Conservation (phyloP, 1,140 invertebrate species). For the Nylanderia fulva region DNA sequence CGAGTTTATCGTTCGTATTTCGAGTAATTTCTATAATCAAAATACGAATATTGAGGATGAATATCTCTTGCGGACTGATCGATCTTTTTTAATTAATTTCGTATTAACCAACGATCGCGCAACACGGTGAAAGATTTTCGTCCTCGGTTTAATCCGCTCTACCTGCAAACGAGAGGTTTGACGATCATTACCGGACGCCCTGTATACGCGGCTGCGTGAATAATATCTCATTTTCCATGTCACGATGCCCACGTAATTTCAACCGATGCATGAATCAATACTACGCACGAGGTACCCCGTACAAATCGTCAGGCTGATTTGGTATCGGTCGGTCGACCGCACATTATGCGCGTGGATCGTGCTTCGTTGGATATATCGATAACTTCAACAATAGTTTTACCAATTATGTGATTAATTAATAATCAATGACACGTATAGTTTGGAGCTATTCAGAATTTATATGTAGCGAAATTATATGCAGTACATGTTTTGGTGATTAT, state of each 20-base stretch:
- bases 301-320: slow-evolving; percentile 23
- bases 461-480: background rate
- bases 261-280: slow-evolving; percentile 44
- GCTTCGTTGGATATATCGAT: background rate
- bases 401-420: slow-evolving; percentile 47
- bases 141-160: too few species aligned
- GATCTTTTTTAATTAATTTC: too few species aligned
- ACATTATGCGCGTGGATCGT: background rate
- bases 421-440: background rate
- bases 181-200: too few species aligned
- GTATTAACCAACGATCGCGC: too few species aligned
- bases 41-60: background rate
- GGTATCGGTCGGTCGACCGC: background rate
- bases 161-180: too few species aligned
- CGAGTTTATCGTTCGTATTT: background rate
- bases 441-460: background rate
- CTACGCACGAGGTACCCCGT: slow-evolving; percentile 10
- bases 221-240: slow-evolving; percentile 41
- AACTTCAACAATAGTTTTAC: slow-evolving; percentile 35
- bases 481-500: background rate
- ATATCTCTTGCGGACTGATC: too few species aligned
- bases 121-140: too few species aligned
- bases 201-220: background rate
- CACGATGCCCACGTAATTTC: slow-evolving; percentile 37
- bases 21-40: background rate